Evolutionary conservation across 2,113 vertebrate genomes (phyloP).

Genomic region (Gymnocephalus cernua): DNA sequence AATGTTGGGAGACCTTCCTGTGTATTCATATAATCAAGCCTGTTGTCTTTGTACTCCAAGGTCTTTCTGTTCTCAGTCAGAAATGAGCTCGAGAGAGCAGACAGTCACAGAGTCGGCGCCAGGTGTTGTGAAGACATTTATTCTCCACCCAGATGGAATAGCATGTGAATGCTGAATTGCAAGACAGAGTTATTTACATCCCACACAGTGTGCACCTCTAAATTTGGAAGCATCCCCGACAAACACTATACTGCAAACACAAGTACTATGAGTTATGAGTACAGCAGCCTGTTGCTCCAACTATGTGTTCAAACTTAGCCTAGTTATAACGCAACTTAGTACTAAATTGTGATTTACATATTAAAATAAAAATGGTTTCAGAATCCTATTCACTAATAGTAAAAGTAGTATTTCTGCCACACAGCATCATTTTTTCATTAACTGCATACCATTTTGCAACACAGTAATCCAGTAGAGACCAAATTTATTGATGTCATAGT

Average conservation of each 20-base stretch:
- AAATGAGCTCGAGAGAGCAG: slow-evolving; percentile 63
- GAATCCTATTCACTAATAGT: too few species aligned
- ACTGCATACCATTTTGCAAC: too few species aligned
- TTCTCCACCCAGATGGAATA: slow-evolving; percentile 60
- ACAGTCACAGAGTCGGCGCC: slow-evolving; percentile 65
- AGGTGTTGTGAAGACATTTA: slow-evolving; percentile 66
- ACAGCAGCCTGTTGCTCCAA: not conserved
- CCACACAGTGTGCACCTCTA: slow-evolving; percentile 37
- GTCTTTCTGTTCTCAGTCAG: slow-evolving; percentile 74
- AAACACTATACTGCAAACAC: not conserved
- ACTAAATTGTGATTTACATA: too few species aligned
- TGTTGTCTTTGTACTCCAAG: slow-evolving; percentile 77
- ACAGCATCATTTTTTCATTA: too few species aligned
- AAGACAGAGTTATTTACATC: slow-evolving; percentile 49
- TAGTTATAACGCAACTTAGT: too few species aligned
- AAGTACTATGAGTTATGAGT: slow-evolving; percentile 2
- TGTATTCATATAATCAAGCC: slow-evolving; percentile 75
- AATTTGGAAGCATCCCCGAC: slow-evolving; percentile 15
- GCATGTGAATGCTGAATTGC: slow-evolving; percentile 50
- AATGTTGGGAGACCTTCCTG: slow-evolving; percentile 75
- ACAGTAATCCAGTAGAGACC: too few species aligned
- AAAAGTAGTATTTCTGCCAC: too few species aligned
- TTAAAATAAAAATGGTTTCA: too few species aligned
- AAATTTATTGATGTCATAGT: too few species aligned
- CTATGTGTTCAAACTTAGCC: too few species aligned